A percentile compares a stretch with the other conserved stretches of the same genome.
phyloP scores from a whole-genome alignment of 2,113 vertebrate species.

The Oreotrochilus melanogaster region DNA sequence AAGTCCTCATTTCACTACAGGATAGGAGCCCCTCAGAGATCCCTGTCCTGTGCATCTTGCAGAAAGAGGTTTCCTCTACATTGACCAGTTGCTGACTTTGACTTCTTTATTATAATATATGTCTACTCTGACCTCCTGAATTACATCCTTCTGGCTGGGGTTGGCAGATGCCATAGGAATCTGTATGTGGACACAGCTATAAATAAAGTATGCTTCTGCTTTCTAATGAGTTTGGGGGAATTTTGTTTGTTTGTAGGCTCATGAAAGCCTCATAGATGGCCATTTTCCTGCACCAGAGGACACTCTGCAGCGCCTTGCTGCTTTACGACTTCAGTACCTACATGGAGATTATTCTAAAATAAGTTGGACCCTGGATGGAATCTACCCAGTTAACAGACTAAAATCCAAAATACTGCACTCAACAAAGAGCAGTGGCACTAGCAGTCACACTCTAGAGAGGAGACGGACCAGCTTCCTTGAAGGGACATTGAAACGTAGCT shows the following conservation, averaged over 20 bases:
- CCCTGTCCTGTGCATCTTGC: not conserved
- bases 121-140: not conserved
- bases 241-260: conserved; percentile 79
- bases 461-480: conserved; percentile 90
- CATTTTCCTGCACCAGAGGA: conserved; percentile 92
- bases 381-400: conserved; percentile 90
- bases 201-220: not conserved
- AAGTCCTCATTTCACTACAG: not conserved
- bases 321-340: conserved; percentile 90
- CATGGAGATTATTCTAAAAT: conserved; percentile 86
- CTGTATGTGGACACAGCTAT: not conserved
- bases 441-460: conserved; percentile 80
- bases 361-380: conserved; percentile 85
- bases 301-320: conserved; percentile 89
- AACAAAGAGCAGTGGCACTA: conserved; percentile 82
- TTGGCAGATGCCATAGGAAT: not conserved
- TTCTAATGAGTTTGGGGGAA: not conserved
- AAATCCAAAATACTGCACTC: conserved; percentile 89
- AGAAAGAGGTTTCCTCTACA: not conserved
- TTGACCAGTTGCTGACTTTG: not conserved
- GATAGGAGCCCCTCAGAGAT: not conserved
- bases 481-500: conserved; percentile 88
- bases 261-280: conserved; percentile 90
- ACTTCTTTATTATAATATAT: not conserved
- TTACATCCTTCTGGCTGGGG: not conserved